These are phyloP conservation scores for Gallirallus australis DNA, from an alignment of 2,797 vertebrate genomes.

Conservation along the genomic window DNA sequence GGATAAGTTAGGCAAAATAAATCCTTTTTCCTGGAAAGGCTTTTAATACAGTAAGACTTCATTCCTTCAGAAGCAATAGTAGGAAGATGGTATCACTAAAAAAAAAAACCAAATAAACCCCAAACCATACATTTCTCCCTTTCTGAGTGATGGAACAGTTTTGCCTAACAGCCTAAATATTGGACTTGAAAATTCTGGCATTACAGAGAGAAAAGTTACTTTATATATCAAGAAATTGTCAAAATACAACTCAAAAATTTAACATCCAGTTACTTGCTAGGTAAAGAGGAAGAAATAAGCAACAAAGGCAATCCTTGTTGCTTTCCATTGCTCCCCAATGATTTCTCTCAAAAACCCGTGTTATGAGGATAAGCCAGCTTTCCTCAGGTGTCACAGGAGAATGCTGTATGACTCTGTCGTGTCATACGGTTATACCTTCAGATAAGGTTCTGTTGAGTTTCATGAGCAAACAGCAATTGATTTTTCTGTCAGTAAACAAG, in stretches of 20 bases:
- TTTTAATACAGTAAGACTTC: background rate
- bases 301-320: background rate
- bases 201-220: background rate
- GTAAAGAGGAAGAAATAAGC: background rate
- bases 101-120: background rate
- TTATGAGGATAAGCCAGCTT: background rate
- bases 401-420: rapidly evolving
- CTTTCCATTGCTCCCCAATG: background rate
- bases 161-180: background rate
- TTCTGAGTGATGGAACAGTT: background rate
- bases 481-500: background rate
- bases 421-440: background rate
- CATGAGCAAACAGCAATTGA: background rate
- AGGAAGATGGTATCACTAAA: background rate
- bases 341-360: background rate
- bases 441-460: background rate
- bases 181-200: background rate
- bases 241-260: background rate
- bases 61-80: background rate
- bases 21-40: background rate
- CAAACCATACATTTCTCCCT: background rate
- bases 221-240: background rate
- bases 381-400: background rate
- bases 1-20: background rate
- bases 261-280: background rate